Evolutionary conservation across 2,888 invertebrate genomes (phyloP).

Genomic region (Callinectes sapidus): DNA sequence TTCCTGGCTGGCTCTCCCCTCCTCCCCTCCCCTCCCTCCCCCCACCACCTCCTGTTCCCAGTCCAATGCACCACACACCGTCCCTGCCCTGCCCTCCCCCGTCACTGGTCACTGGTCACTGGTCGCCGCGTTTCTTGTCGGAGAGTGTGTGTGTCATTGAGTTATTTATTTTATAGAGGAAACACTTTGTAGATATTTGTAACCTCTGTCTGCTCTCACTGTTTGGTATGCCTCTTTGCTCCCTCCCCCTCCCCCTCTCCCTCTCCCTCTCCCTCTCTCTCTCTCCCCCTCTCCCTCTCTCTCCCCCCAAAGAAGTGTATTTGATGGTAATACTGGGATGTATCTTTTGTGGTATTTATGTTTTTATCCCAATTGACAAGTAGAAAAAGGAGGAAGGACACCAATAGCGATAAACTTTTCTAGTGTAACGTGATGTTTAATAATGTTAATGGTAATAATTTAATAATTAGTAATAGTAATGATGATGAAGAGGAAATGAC

Average conservation of each 20-base stretch:
- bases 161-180: conserved; percentile 33
- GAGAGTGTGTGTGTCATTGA: not conserved
- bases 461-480: not conserved
- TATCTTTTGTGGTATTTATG: not conserved
- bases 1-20: not conserved
- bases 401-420: not conserved
- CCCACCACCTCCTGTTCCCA: conserved; percentile 30
- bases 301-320: not conserved
- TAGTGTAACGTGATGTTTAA: not conserved
- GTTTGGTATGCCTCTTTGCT: not conserved
- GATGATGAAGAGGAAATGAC: not conserved
- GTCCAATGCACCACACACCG: not conserved
- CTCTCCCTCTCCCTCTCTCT: too few species aligned
- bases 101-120: not conserved
- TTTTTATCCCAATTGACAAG: not conserved
- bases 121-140: not conserved
- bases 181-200: not conserved
- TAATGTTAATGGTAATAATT: not conserved
- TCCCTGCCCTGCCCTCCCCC: not conserved
- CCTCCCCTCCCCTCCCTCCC: not conserved
- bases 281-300: not conserved
- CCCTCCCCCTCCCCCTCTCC: not conserved
- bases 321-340: not conserved
- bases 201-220: not conserved
- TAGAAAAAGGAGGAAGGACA: not conserved